These are phyloP conservation scores for Hoplostethus mediterraneus DNA, from an alignment of 2,797 vertebrate genomes.

Conservation along the genomic window DNA sequence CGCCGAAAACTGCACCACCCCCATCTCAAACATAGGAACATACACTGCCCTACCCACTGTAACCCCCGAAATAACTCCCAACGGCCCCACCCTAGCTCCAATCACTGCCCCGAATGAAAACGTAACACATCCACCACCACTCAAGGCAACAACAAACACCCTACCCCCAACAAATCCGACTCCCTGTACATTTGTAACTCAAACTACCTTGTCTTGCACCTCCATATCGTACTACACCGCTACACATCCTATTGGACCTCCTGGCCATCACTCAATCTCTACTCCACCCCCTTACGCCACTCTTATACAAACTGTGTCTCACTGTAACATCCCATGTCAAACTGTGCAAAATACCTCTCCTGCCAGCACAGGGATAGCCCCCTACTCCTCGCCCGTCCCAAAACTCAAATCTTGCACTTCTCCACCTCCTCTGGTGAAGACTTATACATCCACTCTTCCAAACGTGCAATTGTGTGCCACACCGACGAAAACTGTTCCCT, in stretches of 20 bases:
- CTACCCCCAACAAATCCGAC: slow-evolving; percentile 44
- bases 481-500: slow-evolving; percentile 79
- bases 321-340: slow-evolving; percentile 81
- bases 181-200: slow-evolving; percentile 77
- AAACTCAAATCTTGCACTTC: slow-evolving; percentile 77
- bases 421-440: slow-evolving; percentile 70
- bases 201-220: slow-evolving; percentile 78
- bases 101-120: slow-evolving; percentile 31
- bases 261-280: slow-evolving; percentile 48
- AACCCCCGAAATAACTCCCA: slow-evolving; percentile 25
- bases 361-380: slow-evolving; percentile 60
- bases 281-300: slow-evolving; percentile 73
- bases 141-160: slow-evolving; percentile 22
- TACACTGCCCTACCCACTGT: slow-evolving; percentile 32
- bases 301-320: slow-evolving; percentile 79
- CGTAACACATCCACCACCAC: slow-evolving; percentile 37
- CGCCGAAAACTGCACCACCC: slow-evolving; percentile 49
- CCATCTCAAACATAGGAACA: slow-evolving; percentile 30
- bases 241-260: slow-evolving; percentile 62
- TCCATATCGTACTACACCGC: slow-evolving; percentile 81
- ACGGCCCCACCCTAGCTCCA: slow-evolving; percentile 30
- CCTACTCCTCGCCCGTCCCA: slow-evolving; percentile 72
- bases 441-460: slow-evolving; percentile 67
- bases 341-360: slow-evolving; percentile 68
- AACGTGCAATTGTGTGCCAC: slow-evolving; percentile 64